Evolutionary conservation across 2,113 vertebrate species (phyloP).

Genomic region (Ifrita kowaldi): DNA sequence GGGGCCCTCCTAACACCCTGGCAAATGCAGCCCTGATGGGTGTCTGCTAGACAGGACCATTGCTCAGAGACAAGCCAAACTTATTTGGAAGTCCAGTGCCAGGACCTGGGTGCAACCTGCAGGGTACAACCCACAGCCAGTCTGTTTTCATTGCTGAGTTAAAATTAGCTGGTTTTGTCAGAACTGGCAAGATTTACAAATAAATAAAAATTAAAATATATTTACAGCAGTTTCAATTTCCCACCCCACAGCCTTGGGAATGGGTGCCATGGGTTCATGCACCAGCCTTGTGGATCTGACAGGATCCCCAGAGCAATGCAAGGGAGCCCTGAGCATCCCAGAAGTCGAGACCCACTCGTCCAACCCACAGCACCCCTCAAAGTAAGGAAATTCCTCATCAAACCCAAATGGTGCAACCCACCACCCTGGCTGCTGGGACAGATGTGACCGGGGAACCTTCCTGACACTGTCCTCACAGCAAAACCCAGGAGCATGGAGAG

Average conservation of each 20-base stretch:
- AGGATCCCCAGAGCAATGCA: background rate
- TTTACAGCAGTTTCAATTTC: background rate
- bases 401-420: background rate
- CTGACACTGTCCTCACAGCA: background rate
- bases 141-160: slow-evolving; percentile 48
- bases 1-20: background rate
- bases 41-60: background rate
- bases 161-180: slow-evolving; percentile 47
- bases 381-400: background rate
- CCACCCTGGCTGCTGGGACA: background rate
- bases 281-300: background rate
- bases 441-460: background rate
- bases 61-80: background rate
- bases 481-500: background rate
- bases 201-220: background rate
- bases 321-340: background rate
- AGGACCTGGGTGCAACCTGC: background rate
- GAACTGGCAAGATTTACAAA: slow-evolving; percentile 23
- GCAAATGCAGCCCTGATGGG: background rate
- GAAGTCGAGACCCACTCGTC: accelerated
- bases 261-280: background rate
- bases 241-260: background rate
- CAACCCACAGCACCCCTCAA: background rate
- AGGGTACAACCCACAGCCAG: background rate
- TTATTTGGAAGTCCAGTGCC: background rate